Conservation (phyloP, 37 sponge, comb jelly and placozoan species). For the Eunapius fragilis region DNA sequence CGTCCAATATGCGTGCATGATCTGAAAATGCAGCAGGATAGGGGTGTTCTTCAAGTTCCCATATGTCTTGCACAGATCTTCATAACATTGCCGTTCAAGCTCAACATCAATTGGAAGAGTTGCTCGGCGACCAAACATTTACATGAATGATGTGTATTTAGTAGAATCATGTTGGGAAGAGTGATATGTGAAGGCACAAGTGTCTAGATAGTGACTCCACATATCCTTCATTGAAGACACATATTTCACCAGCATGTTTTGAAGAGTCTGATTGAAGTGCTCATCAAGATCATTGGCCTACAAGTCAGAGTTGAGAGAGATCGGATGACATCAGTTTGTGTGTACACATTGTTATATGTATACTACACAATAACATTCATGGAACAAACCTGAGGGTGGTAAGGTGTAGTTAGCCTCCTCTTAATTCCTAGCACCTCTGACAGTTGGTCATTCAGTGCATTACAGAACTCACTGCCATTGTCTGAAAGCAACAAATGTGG, state of each 20-base stretch:
- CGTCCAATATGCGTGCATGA: slow-evolving; percentile 7
- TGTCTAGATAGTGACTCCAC: slow-evolving; percentile 54
- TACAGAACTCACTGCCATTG: slow-evolving; percentile 57
- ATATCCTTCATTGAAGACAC: slow-evolving; percentile 34
- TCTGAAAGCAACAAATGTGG: slow-evolving; percentile 56
- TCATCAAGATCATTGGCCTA: slow-evolving; percentile 77
- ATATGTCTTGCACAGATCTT: slow-evolving; percentile 7
- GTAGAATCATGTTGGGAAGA: slow-evolving; percentile 70
- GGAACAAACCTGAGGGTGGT: slow-evolving; percentile 61
- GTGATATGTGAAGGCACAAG: slow-evolving; percentile 78
- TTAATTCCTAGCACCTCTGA: slow-evolving; percentile 30
- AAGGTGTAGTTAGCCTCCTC: slow-evolving; percentile 67
- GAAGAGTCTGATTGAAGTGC: slow-evolving; percentile 66
- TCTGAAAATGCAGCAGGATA: not conserved
- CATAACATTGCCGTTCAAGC: slow-evolving; percentile 2
- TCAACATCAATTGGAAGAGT: slow-evolving; percentile 76
- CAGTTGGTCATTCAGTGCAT: slow-evolving; percentile 34
- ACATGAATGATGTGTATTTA: slow-evolving; percentile 66
- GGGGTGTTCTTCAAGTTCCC: not conserved
- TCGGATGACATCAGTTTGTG: no score
- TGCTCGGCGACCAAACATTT: no score
- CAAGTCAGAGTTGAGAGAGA: not conserved
- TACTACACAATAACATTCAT: not conserved
- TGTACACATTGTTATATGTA: slow-evolving; percentile 7
- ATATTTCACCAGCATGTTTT: slow-evolving; percentile 69